These are phyloP conservation scores for Globodera ellingtonae DNA, from an alignment of 1,140 invertebrate genomes.

Conservation along the genomic window DNA sequence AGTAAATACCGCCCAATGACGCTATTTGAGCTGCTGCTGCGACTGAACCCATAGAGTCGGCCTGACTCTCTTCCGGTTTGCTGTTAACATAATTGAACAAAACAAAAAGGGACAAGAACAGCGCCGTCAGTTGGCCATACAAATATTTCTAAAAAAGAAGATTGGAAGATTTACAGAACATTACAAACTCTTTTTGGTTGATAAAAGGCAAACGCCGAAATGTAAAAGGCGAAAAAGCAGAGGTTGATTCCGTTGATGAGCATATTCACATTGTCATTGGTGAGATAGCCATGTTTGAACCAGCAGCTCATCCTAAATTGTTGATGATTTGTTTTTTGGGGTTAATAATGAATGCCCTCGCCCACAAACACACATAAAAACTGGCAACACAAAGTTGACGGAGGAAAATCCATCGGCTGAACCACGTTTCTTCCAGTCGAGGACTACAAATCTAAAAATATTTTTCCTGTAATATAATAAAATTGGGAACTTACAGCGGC, in stretches of 20 bases:
- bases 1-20: slow-evolving; percentile 38
- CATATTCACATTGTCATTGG: slow-evolving; percentile 60
- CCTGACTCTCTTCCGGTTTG: slow-evolving; percentile 35
- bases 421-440: slow-evolving; percentile 55
- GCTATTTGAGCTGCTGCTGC: slow-evolving; percentile 62
- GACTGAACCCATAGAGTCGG: slow-evolving; percentile 58
- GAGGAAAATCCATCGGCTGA: slow-evolving; percentile 64
- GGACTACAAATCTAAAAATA: slow-evolving; percentile 42
- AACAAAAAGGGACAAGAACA: slow-evolving; percentile 34
- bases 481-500: slow-evolving; percentile 50
- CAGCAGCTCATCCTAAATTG: slow-evolving; percentile 52
- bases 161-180: neutral
- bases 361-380: slow-evolving; percentile 59
- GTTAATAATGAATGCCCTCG: neutral
- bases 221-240: slow-evolving; percentile 56
- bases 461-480: neutral
- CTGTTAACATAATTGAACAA: slow-evolving; percentile 58
- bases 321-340: slow-evolving; percentile 22
- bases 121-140: slow-evolving; percentile 46
- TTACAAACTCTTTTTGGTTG: slow-evolving; percentile 59
- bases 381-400: slow-evolving; percentile 61
- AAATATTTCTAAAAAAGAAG: slow-evolving; percentile 57
- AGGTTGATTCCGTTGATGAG: slow-evolving; percentile 59
- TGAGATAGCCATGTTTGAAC: slow-evolving; percentile 58
- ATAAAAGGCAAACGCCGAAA: slow-evolving; percentile 60